phyloP scores from a whole-genome alignment of 2,113 vertebrate genomes.

The Mola mola region DNA sequence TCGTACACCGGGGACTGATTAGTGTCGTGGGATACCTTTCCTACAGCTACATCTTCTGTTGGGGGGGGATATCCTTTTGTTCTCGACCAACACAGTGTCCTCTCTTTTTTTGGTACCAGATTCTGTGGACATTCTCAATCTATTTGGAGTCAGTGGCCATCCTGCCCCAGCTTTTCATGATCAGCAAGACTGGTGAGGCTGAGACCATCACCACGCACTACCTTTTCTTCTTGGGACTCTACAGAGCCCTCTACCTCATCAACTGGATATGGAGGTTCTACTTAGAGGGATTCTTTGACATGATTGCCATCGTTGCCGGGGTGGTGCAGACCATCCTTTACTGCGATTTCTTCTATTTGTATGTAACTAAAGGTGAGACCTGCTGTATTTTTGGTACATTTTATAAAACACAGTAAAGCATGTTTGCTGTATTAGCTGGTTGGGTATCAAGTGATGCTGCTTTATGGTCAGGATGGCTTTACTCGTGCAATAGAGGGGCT shows the following conservation, averaged over 20 bases:
- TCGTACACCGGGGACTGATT: no score
- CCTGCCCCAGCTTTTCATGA: slow-evolving; percentile 99
- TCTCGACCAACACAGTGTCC: no score
- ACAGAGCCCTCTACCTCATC: slow-evolving; percentile 95
- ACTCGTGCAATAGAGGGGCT: no score
- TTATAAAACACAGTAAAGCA: no score
- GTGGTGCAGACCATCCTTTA: slow-evolving; percentile 98
- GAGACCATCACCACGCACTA: slow-evolving; percentile 99
- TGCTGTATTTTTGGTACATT: no score
- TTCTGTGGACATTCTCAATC: slow-evolving; percentile 99
- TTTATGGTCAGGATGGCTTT: no score
- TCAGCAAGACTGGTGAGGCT: slow-evolving; percentile 98
- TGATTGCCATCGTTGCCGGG: slow-evolving; percentile 97
- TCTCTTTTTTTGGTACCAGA: slow-evolving; percentile 74
- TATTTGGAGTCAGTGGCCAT: slow-evolving; percentile 97
- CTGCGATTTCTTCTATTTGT: slow-evolving; percentile 99
- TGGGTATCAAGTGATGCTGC: no score
- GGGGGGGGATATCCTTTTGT: no score
- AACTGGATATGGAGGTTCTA: slow-evolving; percentile 99
- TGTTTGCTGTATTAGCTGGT: no score
- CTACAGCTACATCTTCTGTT: no score
- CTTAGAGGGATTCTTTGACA: slow-evolving; percentile 98
- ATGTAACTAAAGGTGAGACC: slow-evolving; percentile 95
- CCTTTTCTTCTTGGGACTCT: slow-evolving; percentile 97
- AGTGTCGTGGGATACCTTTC: no score